phyloP scores from a whole-genome alignment of 2,113 vertebrate genomes.

The Cheirogaleus medius region DNA sequence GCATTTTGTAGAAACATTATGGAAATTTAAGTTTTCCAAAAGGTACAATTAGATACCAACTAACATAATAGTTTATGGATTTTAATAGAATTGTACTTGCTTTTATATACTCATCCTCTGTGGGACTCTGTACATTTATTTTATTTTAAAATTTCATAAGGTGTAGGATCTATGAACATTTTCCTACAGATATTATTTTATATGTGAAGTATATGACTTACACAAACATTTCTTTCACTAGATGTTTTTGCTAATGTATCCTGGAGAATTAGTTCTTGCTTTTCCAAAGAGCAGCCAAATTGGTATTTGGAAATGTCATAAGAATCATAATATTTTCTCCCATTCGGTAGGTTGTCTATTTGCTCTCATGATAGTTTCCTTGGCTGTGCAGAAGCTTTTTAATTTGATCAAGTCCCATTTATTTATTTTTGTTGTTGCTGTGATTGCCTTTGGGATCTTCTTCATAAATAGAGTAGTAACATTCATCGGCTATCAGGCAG shows the following conservation, averaged over 20 bases:
- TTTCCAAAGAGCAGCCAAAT: conserved; percentile 23
- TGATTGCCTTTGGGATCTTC: too few species aligned
- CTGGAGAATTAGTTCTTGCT: conserved; percentile 13
- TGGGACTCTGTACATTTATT: not conserved
- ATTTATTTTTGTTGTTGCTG: too few species aligned
- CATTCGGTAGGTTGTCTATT: too few species aligned
- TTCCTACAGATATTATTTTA: conserved; percentile 1
- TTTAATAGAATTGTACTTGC: not conserved
- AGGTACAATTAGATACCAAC: not conserved
- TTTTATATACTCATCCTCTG: not conserved
- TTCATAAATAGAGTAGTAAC: too few species aligned
- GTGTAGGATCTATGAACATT: not conserved
- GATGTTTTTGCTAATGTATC: conserved; percentile 10
- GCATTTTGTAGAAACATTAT: not conserved
- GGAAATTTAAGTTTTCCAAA: not conserved
- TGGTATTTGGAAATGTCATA: conserved; percentile 32
- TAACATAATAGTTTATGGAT: not conserved
- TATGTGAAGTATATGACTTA: not conserved
- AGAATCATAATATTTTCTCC: conserved; percentile 1
- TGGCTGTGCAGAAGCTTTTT: too few species aligned
- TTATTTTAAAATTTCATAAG: conserved; percentile 40
- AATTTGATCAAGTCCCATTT: too few species aligned
- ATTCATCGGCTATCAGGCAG: too few species aligned
- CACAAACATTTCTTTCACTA: conserved; percentile 17
- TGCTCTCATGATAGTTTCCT: too few species aligned